phyloP scores from a whole-genome alignment of 2,113 vertebrate species.

The Cyrtonyx montezumae region DNA sequence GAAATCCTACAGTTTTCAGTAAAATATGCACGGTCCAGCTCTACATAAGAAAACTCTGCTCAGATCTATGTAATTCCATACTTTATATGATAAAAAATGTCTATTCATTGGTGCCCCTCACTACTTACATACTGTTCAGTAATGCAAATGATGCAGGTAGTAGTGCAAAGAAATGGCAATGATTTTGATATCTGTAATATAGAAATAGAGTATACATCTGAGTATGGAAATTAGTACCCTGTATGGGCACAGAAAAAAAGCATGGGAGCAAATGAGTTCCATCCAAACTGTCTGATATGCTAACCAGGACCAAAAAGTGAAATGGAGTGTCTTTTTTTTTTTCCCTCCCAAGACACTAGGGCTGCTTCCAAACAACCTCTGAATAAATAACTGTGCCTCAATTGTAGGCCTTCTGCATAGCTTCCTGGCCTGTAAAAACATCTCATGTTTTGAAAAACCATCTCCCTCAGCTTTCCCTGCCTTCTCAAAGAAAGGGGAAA shows the following conservation, averaged over 20 bases:
- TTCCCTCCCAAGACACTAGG: background rate
- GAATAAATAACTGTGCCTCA: background rate
- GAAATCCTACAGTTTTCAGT: background rate
- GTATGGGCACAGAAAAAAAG: background rate
- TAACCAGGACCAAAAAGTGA: background rate
- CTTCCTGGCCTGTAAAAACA: background rate
- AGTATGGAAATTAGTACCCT: background rate
- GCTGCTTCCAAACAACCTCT: background rate
- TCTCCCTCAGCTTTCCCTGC: background rate
- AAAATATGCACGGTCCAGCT: rapidly evolving
- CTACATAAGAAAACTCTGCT: background rate
- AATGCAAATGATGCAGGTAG: background rate
- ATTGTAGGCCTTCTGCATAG: background rate
- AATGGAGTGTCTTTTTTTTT: background rate
- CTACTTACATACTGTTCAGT: background rate
- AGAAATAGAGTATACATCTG: background rate
- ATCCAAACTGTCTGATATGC: background rate
- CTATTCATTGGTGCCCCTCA: background rate
- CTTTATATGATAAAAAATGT: background rate
- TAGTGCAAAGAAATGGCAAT: background rate
- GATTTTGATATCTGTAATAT: background rate
- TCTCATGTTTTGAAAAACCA: background rate
- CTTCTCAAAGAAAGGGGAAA: background rate
- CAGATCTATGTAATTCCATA: background rate
- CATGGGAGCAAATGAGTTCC: background rate